Evolutionary conservation across 92 coral and sea anemone genomes (phyloP).

Genomic region (Paramuricea clavata): DNA sequence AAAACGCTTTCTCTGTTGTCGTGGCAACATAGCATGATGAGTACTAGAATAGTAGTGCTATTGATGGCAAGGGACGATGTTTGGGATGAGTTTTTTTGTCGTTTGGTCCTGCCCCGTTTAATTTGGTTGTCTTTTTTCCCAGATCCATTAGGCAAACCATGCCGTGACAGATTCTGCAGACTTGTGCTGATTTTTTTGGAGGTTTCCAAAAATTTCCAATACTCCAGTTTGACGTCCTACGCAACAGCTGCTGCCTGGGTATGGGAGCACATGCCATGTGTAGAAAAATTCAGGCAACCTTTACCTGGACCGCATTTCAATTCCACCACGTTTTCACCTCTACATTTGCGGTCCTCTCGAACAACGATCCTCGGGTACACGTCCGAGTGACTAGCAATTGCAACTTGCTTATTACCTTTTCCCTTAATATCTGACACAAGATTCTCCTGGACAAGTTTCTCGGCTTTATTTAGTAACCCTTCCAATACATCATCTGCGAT

Average conservation of each 20-base stretch:
- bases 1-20: too few species aligned
- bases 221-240: slow-evolving; percentile 12
- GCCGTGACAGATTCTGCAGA: slow-evolving; percentile 20
- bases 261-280: slow-evolving; percentile 49
- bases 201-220: background rate
- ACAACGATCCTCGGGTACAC: slow-evolving; percentile 18
- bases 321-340: slow-evolving; percentile 2
- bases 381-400: slow-evolving; percentile 13
- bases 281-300: slow-evolving; percentile 39
- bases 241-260: slow-evolving; percentile 45
- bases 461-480: too few species aligned
- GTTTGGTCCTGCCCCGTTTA: too few species aligned
- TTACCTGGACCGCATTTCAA: slow-evolving; percentile 38
- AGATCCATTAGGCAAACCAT: slow-evolving; percentile 42
- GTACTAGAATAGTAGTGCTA: too few species aligned
- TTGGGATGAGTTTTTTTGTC: too few species aligned
- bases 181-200: slow-evolving; percentile 37
- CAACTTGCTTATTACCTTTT: background rate
- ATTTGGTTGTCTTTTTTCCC: slow-evolving; percentile 47
- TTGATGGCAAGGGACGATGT: too few species aligned
- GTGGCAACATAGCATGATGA: too few species aligned
- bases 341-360: background rate
- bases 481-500: too few species aligned
- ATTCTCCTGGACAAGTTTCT: background rate
- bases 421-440: background rate